Percentiles rank a stretch among this genome's conserved stretches.
These are phyloP conservation scores for Pipistrellus nathusii DNA, from an alignment of 2,797 vertebrate genomes.

Conservation along the genomic window DNA sequence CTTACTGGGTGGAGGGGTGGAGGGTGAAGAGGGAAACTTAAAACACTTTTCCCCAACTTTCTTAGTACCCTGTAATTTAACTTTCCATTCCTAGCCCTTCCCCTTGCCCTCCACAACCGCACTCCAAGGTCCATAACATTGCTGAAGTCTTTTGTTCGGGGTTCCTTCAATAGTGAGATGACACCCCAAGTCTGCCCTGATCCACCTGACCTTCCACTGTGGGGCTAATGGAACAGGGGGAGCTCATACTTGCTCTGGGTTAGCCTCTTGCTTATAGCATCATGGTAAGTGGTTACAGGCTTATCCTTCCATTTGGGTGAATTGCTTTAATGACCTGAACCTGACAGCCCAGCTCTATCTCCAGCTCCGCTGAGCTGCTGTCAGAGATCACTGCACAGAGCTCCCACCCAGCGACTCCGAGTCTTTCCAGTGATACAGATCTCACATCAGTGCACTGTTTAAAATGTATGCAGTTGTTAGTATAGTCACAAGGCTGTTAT, in stretches of 20 bases:
- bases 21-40: not conserved
- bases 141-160: not conserved
- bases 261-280: not conserved
- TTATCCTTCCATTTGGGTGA: not conserved
- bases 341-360: not conserved
- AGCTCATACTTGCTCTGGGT: not conserved
- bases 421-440: not conserved
- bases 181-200: not conserved
- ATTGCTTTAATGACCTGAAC: not conserved
- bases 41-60: not conserved
- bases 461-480: not conserved
- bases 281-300: not conserved
- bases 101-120: too few relatives aligned
- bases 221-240: not conserved
- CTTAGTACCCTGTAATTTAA: not conserved
- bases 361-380: not conserved
- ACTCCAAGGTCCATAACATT: not conserved
- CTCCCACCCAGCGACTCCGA: not conserved
- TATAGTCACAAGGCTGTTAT: not conserved
- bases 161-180: not conserved
- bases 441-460: not conserved
- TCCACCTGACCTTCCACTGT: not conserved
- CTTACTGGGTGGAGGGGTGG: not conserved
- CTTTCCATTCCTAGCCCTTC: not conserved
- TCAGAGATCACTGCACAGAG: not conserved